A percentile compares a stretch with the other conserved stretches of the same genome.
phyloP scores from a whole-genome alignment of 2,113 vertebrate species.

The Chloroceryle aenea region DNA sequence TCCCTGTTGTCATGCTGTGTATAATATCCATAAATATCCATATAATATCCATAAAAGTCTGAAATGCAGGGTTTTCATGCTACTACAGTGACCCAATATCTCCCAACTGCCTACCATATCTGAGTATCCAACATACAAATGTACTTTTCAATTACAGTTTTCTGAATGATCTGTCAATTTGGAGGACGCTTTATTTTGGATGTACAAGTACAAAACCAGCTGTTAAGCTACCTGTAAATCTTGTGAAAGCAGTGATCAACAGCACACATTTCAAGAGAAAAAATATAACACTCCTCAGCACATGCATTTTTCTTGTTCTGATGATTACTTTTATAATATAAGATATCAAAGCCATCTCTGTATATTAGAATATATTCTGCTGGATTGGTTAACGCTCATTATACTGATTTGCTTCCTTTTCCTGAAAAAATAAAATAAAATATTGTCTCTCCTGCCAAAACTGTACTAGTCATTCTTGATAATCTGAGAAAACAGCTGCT shows the following conservation, averaged over 20 bases:
- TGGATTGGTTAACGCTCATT: not conserved
- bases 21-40: no score
- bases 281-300: not conserved
- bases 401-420: not conserved
- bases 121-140: not conserved
- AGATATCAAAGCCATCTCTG: not conserved
- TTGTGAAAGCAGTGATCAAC: not conserved
- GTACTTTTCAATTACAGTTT: not conserved
- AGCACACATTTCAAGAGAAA: not conserved
- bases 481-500: not conserved
- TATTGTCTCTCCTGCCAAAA: not conserved
- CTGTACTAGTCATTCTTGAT: not conserved
- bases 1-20: not conserved
- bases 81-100: not conserved
- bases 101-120: accelerated
- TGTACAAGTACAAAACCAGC: not conserved
- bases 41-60: no score
- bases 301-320: not conserved
- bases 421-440: not conserved
- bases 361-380: not conserved
- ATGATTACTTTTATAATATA: not conserved
- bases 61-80: not conserved
- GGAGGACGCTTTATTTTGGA: not conserved
- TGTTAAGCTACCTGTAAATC: not conserved
- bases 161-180: not conserved